These are phyloP conservation scores for Synergus umbraculus DNA, from an alignment of 2,888 invertebrate genomes.

Conservation along the genomic window DNA sequence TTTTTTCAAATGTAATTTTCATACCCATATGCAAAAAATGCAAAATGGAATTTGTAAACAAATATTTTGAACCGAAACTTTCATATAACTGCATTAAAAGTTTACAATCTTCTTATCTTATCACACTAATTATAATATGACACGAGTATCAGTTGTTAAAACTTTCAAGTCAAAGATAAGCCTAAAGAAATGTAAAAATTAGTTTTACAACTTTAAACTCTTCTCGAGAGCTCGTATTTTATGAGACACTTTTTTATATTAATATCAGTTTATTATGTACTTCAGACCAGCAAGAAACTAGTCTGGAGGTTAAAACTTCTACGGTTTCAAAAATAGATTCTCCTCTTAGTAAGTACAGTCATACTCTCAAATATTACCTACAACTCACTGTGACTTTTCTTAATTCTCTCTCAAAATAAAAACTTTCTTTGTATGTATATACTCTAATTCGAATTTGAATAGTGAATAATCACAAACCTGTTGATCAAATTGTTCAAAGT, in stretches of 20 bases:
- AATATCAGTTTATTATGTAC: conserved; percentile 39
- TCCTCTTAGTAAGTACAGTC: conserved; percentile 49
- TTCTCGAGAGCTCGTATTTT: background rate
- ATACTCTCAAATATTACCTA: conserved; percentile 44
- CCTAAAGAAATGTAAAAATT: background rate
- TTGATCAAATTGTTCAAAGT: background rate
- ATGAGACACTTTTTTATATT: background rate
- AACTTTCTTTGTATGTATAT: background rate
- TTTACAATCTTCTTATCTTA: no score
- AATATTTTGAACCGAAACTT: no score
- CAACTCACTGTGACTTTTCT: background rate
- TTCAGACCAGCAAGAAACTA: conserved; percentile 6
- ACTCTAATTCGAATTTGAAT: background rate
- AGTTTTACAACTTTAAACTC: background rate
- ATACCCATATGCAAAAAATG: no score
- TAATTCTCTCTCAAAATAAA: background rate
- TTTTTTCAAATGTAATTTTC: no score
- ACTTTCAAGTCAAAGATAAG: no score
- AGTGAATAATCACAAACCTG: background rate
- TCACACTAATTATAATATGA: no score
- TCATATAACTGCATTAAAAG: no score
- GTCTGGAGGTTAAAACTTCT: conserved; percentile 58
- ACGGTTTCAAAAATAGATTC: conserved; percentile 62
- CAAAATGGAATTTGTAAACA: no score
- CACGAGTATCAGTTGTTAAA: no score